A percentile compares a stretch with the other conserved stretches of the same genome.
Evolutionary conservation across 2,888 invertebrate species (phyloP).

Genomic region (Watsonalla cultraria): DNA sequence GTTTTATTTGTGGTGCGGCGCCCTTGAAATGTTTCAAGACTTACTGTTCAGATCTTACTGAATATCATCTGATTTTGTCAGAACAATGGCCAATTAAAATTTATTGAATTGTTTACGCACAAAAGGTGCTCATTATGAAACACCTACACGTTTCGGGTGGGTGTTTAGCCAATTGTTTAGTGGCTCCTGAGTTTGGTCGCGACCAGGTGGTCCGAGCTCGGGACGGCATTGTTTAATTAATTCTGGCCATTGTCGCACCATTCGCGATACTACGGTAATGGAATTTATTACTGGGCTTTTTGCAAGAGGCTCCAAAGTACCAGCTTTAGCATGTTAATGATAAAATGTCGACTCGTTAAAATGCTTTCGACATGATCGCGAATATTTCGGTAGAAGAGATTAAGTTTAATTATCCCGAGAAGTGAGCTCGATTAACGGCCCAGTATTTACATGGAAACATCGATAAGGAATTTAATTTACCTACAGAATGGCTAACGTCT

Average conservation of each 20-base stretch:
- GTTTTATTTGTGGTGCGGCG: constrained; percentile 27
- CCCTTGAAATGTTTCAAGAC: constrained; percentile 31
- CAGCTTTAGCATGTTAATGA: background rate
- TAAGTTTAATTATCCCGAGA: background rate
- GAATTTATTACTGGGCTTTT: background rate
- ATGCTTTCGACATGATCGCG: background rate
- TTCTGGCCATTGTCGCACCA: background rate
- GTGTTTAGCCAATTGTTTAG: constrained; percentile 6
- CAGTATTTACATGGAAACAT: constrained; percentile 2
- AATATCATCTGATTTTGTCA: background rate
- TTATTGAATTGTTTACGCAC: background rate
- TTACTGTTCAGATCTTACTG: background rate
- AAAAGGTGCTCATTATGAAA: constrained; percentile 1
- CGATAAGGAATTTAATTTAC: constrained; percentile 2
- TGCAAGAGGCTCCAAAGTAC: background rate
- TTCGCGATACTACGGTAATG: background rate
- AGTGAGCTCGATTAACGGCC: background rate
- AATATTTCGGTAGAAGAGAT: background rate
- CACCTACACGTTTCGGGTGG: constrained; percentile 4
- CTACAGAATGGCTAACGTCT: constrained; percentile 20
- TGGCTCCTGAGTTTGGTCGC: constrained; percentile 4
- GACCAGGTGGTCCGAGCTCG: background rate
- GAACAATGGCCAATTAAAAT: background rate
- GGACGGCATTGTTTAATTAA: background rate
- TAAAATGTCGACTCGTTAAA: background rate